Evolutionary conservation across 2,888 invertebrate species (phyloP).

Genomic region (Aphidoletes aphidimyza): DNA sequence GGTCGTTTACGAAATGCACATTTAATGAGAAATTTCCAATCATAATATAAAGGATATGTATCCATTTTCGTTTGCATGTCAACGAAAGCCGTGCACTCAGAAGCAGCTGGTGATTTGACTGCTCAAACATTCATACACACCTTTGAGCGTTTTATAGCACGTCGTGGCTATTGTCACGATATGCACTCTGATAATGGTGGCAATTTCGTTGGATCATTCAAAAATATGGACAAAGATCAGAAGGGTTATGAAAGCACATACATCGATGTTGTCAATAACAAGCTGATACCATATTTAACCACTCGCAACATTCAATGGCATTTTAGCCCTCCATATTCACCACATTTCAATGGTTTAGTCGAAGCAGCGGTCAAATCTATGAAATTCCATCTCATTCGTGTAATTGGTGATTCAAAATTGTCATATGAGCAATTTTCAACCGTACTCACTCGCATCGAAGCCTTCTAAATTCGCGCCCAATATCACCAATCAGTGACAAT

Average conservation of each 20-base stretch:
- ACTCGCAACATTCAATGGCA: too few species aligned
- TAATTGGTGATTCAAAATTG: neutral
- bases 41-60: conserved; percentile 59
- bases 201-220: conserved; percentile 61
- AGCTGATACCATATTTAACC: too few species aligned
- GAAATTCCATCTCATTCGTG: neutral
- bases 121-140: conserved; percentile 60
- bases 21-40: neutral
- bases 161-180: conserved; percentile 59
- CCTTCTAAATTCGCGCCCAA: conserved; percentile 19
- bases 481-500: neutral
- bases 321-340: too few species aligned
- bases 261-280: too few species aligned
- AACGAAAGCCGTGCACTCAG: conserved; percentile 57
- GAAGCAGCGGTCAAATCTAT: neutral
- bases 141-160: conserved; percentile 59
- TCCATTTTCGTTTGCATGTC: conserved; percentile 59
- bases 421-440: conserved; percentile 17
- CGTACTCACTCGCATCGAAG: neutral
- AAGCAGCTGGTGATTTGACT: conserved; percentile 56
- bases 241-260: too few species aligned
- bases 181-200: conserved; percentile 61
- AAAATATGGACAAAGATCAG: too few species aligned
- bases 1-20: neutral
- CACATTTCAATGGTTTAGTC: too few species aligned